Base-by-base conservation (phyloP, 2,888 invertebrate species). In the Protonemura montana region DNA sequence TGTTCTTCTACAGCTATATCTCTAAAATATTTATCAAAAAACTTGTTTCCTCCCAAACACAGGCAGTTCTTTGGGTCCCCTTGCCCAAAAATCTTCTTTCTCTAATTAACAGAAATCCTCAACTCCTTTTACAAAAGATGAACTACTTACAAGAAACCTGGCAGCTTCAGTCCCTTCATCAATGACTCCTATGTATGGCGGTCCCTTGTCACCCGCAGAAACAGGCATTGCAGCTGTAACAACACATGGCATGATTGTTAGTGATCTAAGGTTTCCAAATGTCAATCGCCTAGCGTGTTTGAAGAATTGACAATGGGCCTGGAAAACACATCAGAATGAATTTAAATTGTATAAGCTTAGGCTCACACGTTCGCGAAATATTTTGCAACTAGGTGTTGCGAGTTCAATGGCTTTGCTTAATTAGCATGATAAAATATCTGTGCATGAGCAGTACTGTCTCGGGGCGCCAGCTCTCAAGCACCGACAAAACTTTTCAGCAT, bases 161-260 rank as follows among this genome's bases (percentile, higher is more conserved):
- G 96, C 95, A 81, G 97, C 97, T 89, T 97, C 96, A n/a, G 99
- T 98, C 88, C 99, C 98, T 90, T 98, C 98, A 91, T 99, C 98
- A 87, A 99, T 96, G 42, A 98, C 98, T 26, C 97, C 98, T 85
- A 99, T 94, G 76, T 98, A 92, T 27, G 93, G 92, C 76, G 59
- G 59, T 2, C 1, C 21, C 59, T 59, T 59, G 13, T 1, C 59
- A 59, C 21, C 59, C 21, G 6, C 59, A 59, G 59, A 59, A 59
- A 7, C 59, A 10, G 59, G 59, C 59, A 59, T 59, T 21, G 59
- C 59, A 21, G 21, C 59, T 59, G 59, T 10, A 59, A 59, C 59
- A 59, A 59, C 2, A 59, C 59, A 59, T 3, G 35, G 35, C 5
- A 35, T 35, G 10, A 35, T 35, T 35, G 35, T 10, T 35, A 6